Base-by-base conservation (phyloP, 1,140 invertebrate species). In the Magallana ariakensis region DNA sequence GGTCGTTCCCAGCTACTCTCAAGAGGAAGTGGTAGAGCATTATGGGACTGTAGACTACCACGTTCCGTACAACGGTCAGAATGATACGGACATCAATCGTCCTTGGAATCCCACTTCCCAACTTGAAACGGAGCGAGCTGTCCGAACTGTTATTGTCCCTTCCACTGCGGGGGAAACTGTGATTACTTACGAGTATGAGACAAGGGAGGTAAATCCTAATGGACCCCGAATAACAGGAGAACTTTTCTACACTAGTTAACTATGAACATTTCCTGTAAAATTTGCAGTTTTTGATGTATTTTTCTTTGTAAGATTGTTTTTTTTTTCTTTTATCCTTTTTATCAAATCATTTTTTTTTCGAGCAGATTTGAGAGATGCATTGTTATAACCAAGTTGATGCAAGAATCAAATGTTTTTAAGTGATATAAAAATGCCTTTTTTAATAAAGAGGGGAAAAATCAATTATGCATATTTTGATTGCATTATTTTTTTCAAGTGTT, bases 11-110 rank as follows among this genome's bases (percentile, higher is more conserved):
- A 33, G 66, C 22, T 75, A 75, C 66, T 75, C 66, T 13, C 66
- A 75, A 26, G 66, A 75, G 22, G 66, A 75, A 75, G 66, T 75
- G 13, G 66, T 75, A 5, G 66, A 75, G 66, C 66, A 75, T 75
- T 75, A 75, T 75, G 66, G 66, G 66, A 75, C 66, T 75, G 66
- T 75, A 9, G 66, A 75, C 26, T 75, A 75, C 22, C 66, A 75
- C 0, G 33, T 75, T 75, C 22, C 66, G 0, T 75, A 75, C 66
- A 75, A 13, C 2, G 66, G 66, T 26, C 66, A 75, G 19, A 75
- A 75, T 26, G 66, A 75, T 26, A 75, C 66, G 1, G 66, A 75
- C 22, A 82, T 82, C 46, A 55, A 8, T 15, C 15, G 80, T 22
- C 54, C 80, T 0, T 84, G 82, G 82, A 57, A 84, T 33, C 55